phyloP scores from a whole-genome alignment of 2,888 invertebrate genomes.

The Unio pictorum region DNA sequence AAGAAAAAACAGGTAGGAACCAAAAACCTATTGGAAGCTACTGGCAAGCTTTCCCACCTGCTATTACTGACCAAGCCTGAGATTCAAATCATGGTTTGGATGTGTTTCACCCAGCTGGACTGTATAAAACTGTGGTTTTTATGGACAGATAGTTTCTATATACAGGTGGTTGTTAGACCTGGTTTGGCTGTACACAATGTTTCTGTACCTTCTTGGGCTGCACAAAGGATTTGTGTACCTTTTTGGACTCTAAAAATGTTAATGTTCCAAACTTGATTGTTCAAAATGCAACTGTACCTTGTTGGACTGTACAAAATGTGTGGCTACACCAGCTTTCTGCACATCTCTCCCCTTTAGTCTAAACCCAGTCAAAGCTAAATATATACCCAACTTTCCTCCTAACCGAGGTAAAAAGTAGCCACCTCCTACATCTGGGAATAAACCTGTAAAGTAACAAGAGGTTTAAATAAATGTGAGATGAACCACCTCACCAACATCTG shows the following conservation, averaged over 20 bases:
- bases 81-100: too few species aligned
- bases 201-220: not conserved
- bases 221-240: too few species aligned
- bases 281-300: conserved; percentile 61
- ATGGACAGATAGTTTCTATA: too few species aligned
- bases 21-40: too few species aligned
- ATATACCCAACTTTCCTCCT: conserved; percentile 88
- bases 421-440: conserved; percentile 97
- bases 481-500: not conserved
- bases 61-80: too few species aligned
- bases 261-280: not conserved
- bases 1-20: too few species aligned
- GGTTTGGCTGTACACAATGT: not conserved
- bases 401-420: conserved; percentile 91
- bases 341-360: conserved; percentile 85
- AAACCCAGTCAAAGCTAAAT: conserved; percentile 90
- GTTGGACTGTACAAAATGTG: conserved; percentile 85
- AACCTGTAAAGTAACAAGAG: conserved; percentile 71
- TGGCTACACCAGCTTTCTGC: conserved; percentile 90
- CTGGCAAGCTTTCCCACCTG: too few species aligned
- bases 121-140: too few species aligned
- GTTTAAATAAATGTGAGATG: not conserved
- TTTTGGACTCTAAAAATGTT: too few species aligned
- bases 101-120: too few species aligned
- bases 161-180: too few species aligned